Evolutionary conservation across 2,797 vertebrate genomes (phyloP).

Genomic region (Telmatherina bonti): DNA sequence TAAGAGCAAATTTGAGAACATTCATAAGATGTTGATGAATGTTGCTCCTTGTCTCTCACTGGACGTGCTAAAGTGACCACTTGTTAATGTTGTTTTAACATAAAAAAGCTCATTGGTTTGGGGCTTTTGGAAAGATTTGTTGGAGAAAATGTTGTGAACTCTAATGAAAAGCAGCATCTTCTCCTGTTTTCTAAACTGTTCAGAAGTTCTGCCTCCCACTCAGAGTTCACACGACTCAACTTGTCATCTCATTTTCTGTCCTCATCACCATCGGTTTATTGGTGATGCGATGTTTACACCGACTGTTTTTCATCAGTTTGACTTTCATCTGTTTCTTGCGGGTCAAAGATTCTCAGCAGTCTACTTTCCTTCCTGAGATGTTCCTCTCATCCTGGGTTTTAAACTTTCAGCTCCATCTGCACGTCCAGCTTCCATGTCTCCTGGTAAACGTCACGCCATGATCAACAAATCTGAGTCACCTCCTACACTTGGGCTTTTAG

Average conservation of each 20-base stretch:
- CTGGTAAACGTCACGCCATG: conserved; percentile 22
- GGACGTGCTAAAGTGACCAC: no score
- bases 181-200: no score
- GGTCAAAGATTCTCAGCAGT: no score
- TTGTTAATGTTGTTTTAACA: no score
- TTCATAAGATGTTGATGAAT: no score
- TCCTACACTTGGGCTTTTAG: conserved; percentile 30
- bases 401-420: background rate
- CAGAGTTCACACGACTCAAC: background rate
- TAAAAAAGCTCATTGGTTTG: no score
- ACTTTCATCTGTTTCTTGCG: background rate
- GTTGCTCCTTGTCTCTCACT: no score
- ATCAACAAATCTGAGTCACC: conserved; percentile 15
- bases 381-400: background rate
- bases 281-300: background rate
- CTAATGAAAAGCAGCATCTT: no score
- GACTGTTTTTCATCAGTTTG: background rate
- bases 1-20: no score
- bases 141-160: no score
- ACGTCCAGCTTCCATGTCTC: background rate
- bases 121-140: no score
- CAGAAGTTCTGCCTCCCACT: background rate
- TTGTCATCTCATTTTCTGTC: background rate
- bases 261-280: background rate
- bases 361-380: background rate